These are phyloP conservation scores for Octodon degus DNA, from an alignment of 2,113 vertebrate genomes.

Conservation along the genomic window DNA sequence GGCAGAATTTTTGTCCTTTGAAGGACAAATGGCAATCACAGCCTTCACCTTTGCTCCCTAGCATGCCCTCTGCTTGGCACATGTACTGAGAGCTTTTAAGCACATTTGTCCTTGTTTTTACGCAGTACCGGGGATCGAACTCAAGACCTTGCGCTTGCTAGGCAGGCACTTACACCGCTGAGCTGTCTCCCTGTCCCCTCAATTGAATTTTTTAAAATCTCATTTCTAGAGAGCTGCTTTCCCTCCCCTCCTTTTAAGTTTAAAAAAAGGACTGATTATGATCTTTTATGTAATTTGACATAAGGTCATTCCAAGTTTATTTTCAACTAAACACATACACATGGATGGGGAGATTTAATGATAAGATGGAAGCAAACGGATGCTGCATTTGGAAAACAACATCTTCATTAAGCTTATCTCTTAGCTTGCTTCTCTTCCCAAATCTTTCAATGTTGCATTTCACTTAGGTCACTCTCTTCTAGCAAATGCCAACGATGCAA, in stretches of 20 bases:
- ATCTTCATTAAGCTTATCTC: constrained; percentile 63
- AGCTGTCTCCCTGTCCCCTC: not conserved
- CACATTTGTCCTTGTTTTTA: not conserved
- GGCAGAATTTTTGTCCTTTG: not conserved
- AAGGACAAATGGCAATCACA: not conserved
- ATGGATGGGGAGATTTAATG: not conserved
- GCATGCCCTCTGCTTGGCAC: not conserved
- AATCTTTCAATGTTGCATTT: constrained; percentile 51
- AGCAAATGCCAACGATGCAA: constrained; percentile 61
- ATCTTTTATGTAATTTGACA: constrained; percentile 39
- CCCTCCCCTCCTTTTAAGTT: not conserved
- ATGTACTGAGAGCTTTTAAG: not conserved
- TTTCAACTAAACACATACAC: constrained; percentile 45
- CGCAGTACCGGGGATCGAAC: too few relatives aligned
- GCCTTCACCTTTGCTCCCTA: not conserved
- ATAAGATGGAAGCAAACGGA: constrained; percentile 50
- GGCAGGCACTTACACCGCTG: too few relatives aligned
- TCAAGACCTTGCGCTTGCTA: too few relatives aligned
- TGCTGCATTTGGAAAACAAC: constrained; percentile 8
- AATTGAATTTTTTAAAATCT: not conserved
- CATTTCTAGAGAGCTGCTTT: not conserved
- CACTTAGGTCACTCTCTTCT: constrained; percentile 50
- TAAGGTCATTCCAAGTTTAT: constrained; percentile 37
- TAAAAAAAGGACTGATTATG: not conserved
- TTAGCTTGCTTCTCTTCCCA: not conserved